These are phyloP conservation scores for Pristis pectinata DNA, from an alignment of 2,797 vertebrate genomes.

Conservation along the genomic window DNA sequence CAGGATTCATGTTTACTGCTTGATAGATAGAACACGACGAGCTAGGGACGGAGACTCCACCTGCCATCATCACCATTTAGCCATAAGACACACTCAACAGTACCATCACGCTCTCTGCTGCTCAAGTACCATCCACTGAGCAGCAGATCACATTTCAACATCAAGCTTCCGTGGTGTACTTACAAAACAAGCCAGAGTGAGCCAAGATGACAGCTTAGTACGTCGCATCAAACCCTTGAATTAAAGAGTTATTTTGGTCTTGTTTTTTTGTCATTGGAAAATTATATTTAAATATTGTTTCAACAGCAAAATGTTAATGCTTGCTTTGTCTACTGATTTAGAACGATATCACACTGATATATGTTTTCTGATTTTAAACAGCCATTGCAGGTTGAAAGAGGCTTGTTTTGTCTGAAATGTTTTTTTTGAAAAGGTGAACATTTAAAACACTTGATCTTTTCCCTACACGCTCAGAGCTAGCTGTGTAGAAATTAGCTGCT, in stretches of 20 bases:
- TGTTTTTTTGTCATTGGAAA: neutral
- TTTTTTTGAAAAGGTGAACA: neutral
- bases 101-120: neutral
- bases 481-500: neutral
- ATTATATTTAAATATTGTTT: slow-evolving; percentile 7
- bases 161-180: neutral
- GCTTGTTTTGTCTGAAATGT: neutral
- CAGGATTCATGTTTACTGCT: neutral
- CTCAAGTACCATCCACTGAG: neutral
- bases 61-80: too few species aligned
- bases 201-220: neutral
- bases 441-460: neutral
- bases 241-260: slow-evolving; percentile 28
- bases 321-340: neutral
- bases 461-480: neutral
- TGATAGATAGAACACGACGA: neutral
- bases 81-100: neutral
- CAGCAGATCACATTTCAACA: neutral
- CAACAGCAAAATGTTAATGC: neutral
- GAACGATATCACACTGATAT: slow-evolving; percentile 20
- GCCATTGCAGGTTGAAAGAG: neutral
- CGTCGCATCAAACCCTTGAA: neutral
- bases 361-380: neutral
- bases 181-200: neutral
- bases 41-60: neutral